Evolutionary conservation across 2,113 vertebrate genomes (phyloP).

Genomic region (Mirounga angustirostris): DNA sequence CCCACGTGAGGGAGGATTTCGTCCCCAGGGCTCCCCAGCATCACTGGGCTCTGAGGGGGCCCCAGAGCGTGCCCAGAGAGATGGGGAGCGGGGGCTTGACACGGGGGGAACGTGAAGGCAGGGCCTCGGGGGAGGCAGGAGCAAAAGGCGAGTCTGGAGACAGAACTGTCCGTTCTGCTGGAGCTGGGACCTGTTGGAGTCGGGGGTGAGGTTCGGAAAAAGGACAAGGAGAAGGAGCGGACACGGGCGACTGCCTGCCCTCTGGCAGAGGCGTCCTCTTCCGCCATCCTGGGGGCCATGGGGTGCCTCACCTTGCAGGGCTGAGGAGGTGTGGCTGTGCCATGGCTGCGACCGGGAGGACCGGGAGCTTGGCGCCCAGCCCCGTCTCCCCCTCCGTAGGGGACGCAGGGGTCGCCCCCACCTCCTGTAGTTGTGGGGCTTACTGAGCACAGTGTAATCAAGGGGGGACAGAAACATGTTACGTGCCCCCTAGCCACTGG

Average conservation of each 20-base stretch:
- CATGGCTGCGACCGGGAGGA: neutral
- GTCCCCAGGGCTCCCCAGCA: neutral
- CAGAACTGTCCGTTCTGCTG: fast-evolving
- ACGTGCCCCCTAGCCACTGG: fast-evolving
- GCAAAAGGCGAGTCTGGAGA: fast-evolving
- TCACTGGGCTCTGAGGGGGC: too few relatives aligned
- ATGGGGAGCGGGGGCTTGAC: neutral
- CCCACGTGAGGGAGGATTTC: too few relatives aligned
- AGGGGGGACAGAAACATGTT: neutral
- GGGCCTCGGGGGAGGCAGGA: neutral
- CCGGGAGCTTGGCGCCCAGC: fast-evolving
- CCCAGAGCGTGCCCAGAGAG: neutral
- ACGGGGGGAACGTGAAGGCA: too few relatives aligned
- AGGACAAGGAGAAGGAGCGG: neutral
- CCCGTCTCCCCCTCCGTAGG: too few relatives aligned
- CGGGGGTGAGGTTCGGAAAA: neutral
- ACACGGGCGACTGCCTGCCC: neutral
- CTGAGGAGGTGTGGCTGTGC: neutral
- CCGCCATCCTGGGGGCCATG: neutral
- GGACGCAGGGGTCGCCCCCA: too few relatives aligned
- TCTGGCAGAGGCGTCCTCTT: neutral
- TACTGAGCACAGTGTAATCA: neutral
- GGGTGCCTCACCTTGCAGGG: fast-evolving
- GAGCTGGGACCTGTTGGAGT: neutral
- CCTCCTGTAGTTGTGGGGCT: fast-evolving